Evolutionary conservation across 1,140 invertebrate species (phyloP).

Genomic region (Mylabris phalerata): DNA sequence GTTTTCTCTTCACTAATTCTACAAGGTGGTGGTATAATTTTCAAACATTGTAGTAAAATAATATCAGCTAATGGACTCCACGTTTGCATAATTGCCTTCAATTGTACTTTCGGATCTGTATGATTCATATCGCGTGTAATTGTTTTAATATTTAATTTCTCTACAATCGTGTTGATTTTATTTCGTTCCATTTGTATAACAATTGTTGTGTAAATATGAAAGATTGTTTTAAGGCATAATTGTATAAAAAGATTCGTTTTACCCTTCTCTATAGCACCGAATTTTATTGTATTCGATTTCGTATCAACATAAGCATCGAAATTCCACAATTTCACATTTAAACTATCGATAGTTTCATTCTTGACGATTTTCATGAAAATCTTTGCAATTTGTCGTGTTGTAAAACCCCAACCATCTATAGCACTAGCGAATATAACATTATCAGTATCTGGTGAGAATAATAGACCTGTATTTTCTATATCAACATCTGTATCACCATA

Average conservation of each 20-base stretch:
- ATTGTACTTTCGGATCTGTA: conserved; percentile 67
- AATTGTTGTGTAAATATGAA: conserved; percentile 84
- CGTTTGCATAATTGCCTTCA: conserved; percentile 75
- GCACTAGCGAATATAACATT: conserved; percentile 98
- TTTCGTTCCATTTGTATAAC: conserved; percentile 72
- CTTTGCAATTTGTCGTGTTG: conserved; percentile 78
- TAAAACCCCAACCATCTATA: conserved; percentile 96
- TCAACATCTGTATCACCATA: conserved; percentile 71
- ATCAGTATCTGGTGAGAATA: conserved; percentile 89
- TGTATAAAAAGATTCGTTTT: conserved; percentile 97
- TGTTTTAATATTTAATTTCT: conserved; percentile 75
- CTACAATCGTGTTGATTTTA: conserved; percentile 71
- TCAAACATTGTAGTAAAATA: conserved; percentile 73
- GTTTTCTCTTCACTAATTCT: conserved; percentile 71
- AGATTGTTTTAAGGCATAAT: conserved; percentile 90
- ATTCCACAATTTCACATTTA: conserved; percentile 80
- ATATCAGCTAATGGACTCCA: conserved; percentile 84
- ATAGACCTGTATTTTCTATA: conserved; percentile 78
- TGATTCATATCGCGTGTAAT: conserved; percentile 68
- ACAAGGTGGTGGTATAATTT: conserved; percentile 73
- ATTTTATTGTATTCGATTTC: conserved; percentile 80
- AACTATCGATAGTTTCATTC: conserved; percentile 48
- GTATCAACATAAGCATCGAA: conserved; percentile 90
- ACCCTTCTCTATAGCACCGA: conserved; percentile 88
- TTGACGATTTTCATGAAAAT: conserved; percentile 59